Conservation (phyloP, 2,113 vertebrate species). For the Chlorodrepanis virens region DNA sequence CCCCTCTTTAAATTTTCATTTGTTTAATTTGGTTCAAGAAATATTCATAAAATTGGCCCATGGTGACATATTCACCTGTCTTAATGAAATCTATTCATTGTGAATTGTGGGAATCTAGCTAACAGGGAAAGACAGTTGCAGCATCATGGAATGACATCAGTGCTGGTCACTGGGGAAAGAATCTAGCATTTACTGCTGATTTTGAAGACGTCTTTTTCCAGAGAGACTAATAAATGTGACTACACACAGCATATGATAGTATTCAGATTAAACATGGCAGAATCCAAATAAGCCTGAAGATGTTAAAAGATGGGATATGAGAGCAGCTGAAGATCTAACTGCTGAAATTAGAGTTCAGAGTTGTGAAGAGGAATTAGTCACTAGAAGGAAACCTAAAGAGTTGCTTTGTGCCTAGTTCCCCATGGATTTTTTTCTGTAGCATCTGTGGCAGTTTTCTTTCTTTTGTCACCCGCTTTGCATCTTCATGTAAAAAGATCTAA, state of each 20-base stretch:
- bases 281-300: neutral
- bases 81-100: neutral
- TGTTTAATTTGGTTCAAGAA: neutral
- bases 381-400: neutral
- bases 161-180: neutral
- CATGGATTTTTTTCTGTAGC: neutral
- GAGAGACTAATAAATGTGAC: neutral
- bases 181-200: neutral
- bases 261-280: neutral
- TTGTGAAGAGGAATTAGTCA: neutral
- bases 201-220: neutral
- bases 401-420: neutral
- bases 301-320: neutral
- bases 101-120: neutral
- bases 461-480: neutral
- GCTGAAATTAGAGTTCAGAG: neutral
- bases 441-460: neutral
- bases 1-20: neutral
- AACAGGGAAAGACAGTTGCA: neutral
- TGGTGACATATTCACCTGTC: neutral
- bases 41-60: neutral
- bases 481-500: neutral
- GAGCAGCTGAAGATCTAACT: neutral
- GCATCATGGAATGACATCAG: neutral
- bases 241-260: neutral